phyloP scores from a whole-genome alignment of 1,140 invertebrate genomes.

The Drosophila sproati region DNA sequence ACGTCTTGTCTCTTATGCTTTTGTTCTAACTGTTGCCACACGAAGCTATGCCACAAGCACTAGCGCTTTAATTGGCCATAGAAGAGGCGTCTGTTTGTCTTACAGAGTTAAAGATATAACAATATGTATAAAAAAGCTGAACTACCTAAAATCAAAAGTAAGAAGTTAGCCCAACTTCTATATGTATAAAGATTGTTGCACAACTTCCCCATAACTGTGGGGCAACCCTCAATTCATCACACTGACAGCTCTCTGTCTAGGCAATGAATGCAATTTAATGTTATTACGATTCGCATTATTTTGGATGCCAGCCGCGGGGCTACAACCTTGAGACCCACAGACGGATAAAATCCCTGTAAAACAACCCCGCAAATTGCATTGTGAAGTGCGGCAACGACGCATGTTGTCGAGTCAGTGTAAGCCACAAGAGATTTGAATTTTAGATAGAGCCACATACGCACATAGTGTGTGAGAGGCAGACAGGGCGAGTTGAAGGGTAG shows the following conservation, averaged over 20 bases:
- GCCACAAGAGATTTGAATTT: conserved; percentile 78
- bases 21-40: conserved; percentile 58
- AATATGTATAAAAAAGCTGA: not conserved
- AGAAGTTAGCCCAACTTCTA: conserved; percentile 1
- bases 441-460: conserved; percentile 53
- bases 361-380: conserved; percentile 64
- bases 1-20: conserved; percentile 49
- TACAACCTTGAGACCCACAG: conserved; percentile 60
- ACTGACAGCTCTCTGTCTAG: conserved; percentile 18
- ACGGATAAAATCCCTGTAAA: conserved; percentile 25
- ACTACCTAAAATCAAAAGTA: not conserved
- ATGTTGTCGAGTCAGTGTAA: conserved; percentile 39
- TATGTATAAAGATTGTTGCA: not conserved
- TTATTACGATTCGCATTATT: conserved; percentile 50
- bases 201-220: not conserved
- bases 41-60: conserved; percentile 10
- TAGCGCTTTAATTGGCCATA: conserved; percentile 40
- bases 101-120: conserved; percentile 14
- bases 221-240: conserved; percentile 18
- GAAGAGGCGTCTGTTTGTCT: conserved; percentile 28
- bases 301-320: conserved; percentile 19
- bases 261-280: conserved; percentile 72
- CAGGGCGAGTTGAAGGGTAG: not conserved
- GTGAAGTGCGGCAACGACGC: conserved; percentile 60
- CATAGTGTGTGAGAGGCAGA: conserved; percentile 16